Conservation (phyloP, 2,888 invertebrate species). For the Epistrophe grossulariae region DNA sequence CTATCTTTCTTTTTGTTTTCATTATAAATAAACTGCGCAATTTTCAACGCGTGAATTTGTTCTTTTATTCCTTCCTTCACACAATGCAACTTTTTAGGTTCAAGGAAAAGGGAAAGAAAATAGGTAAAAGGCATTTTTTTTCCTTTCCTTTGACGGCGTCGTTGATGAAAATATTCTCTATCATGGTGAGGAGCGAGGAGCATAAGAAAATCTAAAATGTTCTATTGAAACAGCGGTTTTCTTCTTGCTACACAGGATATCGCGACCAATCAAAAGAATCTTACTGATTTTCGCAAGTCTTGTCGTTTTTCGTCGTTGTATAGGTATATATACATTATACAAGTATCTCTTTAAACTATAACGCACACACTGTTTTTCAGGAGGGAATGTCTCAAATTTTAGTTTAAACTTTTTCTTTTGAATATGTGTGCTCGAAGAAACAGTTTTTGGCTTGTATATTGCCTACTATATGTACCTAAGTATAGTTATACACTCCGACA, state of each 20-base stretch:
- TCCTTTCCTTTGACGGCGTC: too few relatives aligned
- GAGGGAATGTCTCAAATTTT: conserved; percentile 55
- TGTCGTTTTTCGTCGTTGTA: not conserved
- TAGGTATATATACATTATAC: not conserved
- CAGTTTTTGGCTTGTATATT: not conserved
- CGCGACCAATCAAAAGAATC: conserved; percentile 75
- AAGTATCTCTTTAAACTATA: not conserved
- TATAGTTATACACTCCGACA: conserved; percentile 11
- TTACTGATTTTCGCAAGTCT: conserved; percentile 36
- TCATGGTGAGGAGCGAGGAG: too few relatives aligned
- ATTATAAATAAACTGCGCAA: conserved; percentile 28
- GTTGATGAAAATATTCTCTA: too few relatives aligned
- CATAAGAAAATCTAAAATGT: conserved; percentile 24
- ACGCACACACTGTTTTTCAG: conserved; percentile 47
- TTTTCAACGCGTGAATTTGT: conserved; percentile 26
- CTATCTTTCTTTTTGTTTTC: not conserved
- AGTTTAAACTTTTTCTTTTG: conserved; percentile 34
- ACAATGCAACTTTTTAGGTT: not conserved
- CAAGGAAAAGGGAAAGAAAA: conserved; percentile 12
- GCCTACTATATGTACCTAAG: not conserved
- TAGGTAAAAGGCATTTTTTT: not conserved
- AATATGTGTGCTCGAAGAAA: conserved; percentile 23
- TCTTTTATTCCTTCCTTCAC: conserved; percentile 1
- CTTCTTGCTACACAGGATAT: conserved; percentile 37
- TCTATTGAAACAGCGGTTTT: conserved; percentile 10